phyloP scores from a whole-genome alignment of 1,140 invertebrate genomes.

The Agrilus planipennis region DNA sequence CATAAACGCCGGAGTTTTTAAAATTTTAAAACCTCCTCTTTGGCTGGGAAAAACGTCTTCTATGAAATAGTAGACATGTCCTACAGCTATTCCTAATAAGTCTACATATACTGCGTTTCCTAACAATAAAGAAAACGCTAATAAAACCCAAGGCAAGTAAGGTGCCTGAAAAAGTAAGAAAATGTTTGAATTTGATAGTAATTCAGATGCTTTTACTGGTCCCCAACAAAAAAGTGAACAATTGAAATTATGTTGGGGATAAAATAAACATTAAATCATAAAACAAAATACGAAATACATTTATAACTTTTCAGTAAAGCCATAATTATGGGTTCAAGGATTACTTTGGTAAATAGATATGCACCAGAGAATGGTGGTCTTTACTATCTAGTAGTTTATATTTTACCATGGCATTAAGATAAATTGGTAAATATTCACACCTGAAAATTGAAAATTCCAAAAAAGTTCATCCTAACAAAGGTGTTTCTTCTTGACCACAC shows the following conservation, averaged over 20 bases:
- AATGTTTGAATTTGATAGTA: constrained; percentile 9
- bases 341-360: too few relatives aligned
- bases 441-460: constrained; percentile 94
- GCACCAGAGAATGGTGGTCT: too few relatives aligned
- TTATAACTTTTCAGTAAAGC: too few relatives aligned
- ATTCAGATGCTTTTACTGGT: too few relatives aligned
- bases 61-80: constrained; percentile 98
- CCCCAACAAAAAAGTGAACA: too few relatives aligned
- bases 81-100: constrained; percentile 94
- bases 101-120: constrained; percentile 96
- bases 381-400: too few relatives aligned
- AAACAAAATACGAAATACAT: too few relatives aligned
- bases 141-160: constrained; percentile 94
- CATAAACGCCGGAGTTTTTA: constrained; percentile 90
- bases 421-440: constrained; percentile 36
- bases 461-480: constrained; percentile 95
- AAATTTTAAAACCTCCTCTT: constrained; percentile 78
- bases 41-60: constrained; percentile 96
- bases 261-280: too few relatives aligned
- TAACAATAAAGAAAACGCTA: constrained; percentile 90
- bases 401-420: too few relatives aligned
- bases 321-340: too few relatives aligned
- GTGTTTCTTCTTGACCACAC: constrained; percentile 97
- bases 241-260: too few relatives aligned
- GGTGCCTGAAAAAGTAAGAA: constrained; percentile 75